Conservation (phyloP, 2,888 invertebrate species). For the Lottia scabra region DNA sequence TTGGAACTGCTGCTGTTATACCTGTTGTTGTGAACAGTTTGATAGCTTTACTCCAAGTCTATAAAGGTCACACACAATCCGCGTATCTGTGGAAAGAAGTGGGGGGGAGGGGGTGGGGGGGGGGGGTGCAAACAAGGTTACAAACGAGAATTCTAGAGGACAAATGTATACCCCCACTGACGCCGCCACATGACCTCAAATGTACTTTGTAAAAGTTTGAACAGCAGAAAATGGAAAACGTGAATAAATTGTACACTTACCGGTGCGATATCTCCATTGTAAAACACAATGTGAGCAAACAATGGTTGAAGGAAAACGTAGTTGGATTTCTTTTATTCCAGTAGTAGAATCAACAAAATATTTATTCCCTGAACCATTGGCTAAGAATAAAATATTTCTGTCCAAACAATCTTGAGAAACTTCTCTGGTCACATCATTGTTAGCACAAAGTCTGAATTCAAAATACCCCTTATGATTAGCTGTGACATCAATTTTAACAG, state of each 20-base stretch:
- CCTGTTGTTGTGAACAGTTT: no score
- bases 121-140: no score
- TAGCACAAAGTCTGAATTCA: conserved; percentile 58
- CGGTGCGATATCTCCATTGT: conserved; percentile 44
- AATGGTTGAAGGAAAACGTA: conserved; percentile 27
- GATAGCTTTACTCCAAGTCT: no score
- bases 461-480: conserved; percentile 62
- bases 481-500: conserved; percentile 51
- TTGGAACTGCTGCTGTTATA: no score
- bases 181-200: no score
- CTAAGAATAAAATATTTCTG: conserved; percentile 29
- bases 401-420: conserved; percentile 41
- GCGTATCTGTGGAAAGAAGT: no score
- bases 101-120: no score
- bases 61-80: no score
- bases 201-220: no score
- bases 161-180: no score
- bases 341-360: not conserved
- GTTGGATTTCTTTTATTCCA: not conserved
- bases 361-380: conserved; percentile 14
- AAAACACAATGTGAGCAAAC: conserved; percentile 39
- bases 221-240: no score
- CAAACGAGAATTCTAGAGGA: no score
- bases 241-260: conserved; percentile 20
- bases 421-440: conserved; percentile 24